phyloP scores from a whole-genome alignment of 2,113 vertebrate species.

The Grammomys dolichurus region DNA sequence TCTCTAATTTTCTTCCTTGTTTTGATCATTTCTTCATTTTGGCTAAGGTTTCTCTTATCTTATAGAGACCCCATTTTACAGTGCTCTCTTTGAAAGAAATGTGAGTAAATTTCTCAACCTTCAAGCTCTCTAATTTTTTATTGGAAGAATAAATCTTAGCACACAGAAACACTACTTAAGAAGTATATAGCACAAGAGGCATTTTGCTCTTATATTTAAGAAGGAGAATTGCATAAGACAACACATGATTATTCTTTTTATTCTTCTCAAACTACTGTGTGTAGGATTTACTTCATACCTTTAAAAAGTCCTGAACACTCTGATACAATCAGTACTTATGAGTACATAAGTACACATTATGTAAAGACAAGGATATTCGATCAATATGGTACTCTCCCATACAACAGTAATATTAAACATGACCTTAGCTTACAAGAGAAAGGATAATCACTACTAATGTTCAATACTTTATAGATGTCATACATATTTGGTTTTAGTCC shows the following conservation, averaged over 20 bases:
- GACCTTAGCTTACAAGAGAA: not conserved
- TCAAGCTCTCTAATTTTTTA: not conserved
- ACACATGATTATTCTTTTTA: not conserved
- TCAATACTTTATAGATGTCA: not conserved
- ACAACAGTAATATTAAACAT: not conserved
- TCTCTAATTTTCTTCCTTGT: not conserved
- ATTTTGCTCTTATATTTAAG: not conserved
- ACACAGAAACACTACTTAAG: not conserved
- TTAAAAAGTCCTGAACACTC: not conserved
- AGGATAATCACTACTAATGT: not conserved
- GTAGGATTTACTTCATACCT: not conserved
- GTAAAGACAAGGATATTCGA: too few relatives aligned
- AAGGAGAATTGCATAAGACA: not conserved
- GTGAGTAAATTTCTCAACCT: not conserved
- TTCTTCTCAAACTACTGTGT: too few relatives aligned
- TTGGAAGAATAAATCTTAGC: slow-evolving; percentile 4
- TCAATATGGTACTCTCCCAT: not conserved
- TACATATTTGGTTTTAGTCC: not conserved
- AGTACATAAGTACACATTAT: not conserved
- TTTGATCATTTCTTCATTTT: slow-evolving; percentile 39
- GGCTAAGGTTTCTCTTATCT: not conserved
- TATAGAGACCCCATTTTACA: not conserved
- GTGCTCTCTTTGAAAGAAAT: not conserved
- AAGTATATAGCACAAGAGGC: not conserved
- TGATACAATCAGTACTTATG: not conserved